These are phyloP conservation scores for Neoaliturus tenellus DNA, from an alignment of 2,888 invertebrate species.

Conservation along the genomic window DNA sequence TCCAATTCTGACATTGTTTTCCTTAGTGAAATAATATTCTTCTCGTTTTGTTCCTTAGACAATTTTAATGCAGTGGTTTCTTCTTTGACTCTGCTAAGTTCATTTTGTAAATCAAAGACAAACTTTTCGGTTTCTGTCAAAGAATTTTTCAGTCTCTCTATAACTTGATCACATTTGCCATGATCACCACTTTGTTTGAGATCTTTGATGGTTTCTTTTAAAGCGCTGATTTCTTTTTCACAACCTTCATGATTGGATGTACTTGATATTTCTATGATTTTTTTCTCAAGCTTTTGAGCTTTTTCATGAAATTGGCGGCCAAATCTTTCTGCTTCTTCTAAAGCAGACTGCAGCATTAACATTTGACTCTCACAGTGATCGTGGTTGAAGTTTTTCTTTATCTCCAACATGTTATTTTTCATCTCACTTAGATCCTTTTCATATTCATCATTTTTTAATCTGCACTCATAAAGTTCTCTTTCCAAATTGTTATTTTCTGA, in stretches of 20 bases:
- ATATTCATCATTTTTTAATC: slow-evolving; percentile 2
- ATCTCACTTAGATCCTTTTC: slow-evolving; percentile 43
- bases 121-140: slow-evolving; percentile 5
- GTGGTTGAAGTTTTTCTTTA: slow-evolving; percentile 18
- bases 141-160: slow-evolving; percentile 11
- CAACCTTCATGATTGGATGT: slow-evolving; percentile 25
- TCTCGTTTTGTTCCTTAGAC: not conserved
- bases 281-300: not conserved
- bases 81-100: not conserved
- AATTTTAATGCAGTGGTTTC: not conserved
- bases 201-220: slow-evolving; percentile 14
- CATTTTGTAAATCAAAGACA: not conserved
- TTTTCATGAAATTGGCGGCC: slow-evolving; percentile 6
- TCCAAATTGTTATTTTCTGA: slow-evolving; percentile 32
- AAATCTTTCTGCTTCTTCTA: slow-evolving; percentile 33
- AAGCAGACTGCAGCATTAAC: slow-evolving; percentile 15
- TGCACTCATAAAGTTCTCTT: slow-evolving; percentile 41
- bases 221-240: slow-evolving; percentile 39
- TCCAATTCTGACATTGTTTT: not conserved
- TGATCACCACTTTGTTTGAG: not conserved
- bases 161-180: slow-evolving; percentile 18
- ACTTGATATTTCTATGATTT: not conserved
- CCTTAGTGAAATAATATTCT: not conserved
- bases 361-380: slow-evolving; percentile 28
- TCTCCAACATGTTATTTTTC: slow-evolving; percentile 29